Evolutionary conservation across 2,113 vertebrate species (phyloP).

Genomic region (Puma concolor): DNA sequence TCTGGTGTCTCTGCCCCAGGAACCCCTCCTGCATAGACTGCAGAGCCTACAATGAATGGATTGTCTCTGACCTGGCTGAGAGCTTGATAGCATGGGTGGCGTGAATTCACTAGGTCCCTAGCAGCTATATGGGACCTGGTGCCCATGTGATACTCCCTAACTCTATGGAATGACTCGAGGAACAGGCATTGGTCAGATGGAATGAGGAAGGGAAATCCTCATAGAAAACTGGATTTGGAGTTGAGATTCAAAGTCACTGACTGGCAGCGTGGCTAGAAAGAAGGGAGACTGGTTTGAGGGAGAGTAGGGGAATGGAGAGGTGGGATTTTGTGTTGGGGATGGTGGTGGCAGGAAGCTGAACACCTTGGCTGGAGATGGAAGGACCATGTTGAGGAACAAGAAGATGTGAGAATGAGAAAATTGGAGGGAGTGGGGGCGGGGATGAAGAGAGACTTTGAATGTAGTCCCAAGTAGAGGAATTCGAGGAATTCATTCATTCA

Average conservation of each 20-base stretch:
- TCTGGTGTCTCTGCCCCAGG: not conserved
- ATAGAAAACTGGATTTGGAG: not conserved
- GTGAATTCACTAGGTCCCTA: not conserved
- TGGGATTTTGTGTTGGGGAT: not conserved
- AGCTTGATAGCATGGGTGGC: not conserved
- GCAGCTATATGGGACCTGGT: not conserved
- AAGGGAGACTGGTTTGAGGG: not conserved
- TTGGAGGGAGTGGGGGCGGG: not conserved
- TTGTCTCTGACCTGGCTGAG: not conserved
- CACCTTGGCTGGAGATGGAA: not conserved
- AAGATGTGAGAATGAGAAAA: not conserved
- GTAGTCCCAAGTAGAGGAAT: not conserved
- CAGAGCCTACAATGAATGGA: not conserved
- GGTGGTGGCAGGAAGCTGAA: not conserved
- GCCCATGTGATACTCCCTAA: not conserved
- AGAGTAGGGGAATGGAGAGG: not conserved
- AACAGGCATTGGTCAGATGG: not conserved
- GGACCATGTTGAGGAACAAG: not conserved
- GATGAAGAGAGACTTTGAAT: not conserved
- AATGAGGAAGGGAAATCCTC: not conserved
- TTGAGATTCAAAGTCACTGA: not conserved
- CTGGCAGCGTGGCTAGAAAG: not conserved
- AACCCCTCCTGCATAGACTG: not conserved
- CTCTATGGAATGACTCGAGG: not conserved
- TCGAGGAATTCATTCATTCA: not conserved